phyloP scores from a whole-genome alignment of 2,797 vertebrate species.

The Trachurus trachurus region DNA sequence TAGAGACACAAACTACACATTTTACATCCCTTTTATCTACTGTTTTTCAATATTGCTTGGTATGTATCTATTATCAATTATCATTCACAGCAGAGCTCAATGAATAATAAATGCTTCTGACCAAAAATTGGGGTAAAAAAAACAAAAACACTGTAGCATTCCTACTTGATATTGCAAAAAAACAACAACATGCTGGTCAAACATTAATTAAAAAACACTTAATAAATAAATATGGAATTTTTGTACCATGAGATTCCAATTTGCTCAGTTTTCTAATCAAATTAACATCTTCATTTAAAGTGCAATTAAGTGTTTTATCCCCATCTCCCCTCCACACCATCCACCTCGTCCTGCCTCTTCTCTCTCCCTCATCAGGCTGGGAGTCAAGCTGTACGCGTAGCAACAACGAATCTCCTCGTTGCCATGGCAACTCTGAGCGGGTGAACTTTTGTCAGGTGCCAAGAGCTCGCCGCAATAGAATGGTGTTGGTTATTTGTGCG shows the following conservation, averaged over 20 bases:
- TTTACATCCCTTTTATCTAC: neutral
- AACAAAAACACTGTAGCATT: neutral
- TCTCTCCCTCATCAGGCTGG: slow-evolving; percentile 34
- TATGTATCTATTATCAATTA: neutral
- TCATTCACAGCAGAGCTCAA: neutral
- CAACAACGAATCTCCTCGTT: slow-evolving; percentile 72
- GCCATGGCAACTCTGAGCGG: slow-evolving; percentile 77
- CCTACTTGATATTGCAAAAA: slow-evolving; percentile 20
- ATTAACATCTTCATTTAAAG: slow-evolving; percentile 51
- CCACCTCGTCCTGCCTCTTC: neutral
- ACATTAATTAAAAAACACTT: slow-evolving; percentile 24
- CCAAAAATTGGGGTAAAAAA: neutral
- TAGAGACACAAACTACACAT: neutral
- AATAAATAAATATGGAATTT: slow-evolving; percentile 11
- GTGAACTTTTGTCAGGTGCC: slow-evolving; percentile 82
- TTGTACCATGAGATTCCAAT: slow-evolving; percentile 21
- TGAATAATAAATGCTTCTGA: slow-evolving; percentile 16
- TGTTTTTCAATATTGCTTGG: neutral
- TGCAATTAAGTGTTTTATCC: slow-evolving; percentile 45
- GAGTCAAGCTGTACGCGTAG: slow-evolving; percentile 58
- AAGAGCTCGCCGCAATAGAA: slow-evolving; percentile 73
- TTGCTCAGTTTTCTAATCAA: slow-evolving; percentile 40
- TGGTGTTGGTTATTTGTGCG: slow-evolving; percentile 46
- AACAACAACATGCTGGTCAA: slow-evolving; percentile 39
- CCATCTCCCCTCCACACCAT: too few species aligned